Base-by-base conservation (phyloP, 2,888 invertebrate genomes). In the Heliothis peltigera region DNA sequence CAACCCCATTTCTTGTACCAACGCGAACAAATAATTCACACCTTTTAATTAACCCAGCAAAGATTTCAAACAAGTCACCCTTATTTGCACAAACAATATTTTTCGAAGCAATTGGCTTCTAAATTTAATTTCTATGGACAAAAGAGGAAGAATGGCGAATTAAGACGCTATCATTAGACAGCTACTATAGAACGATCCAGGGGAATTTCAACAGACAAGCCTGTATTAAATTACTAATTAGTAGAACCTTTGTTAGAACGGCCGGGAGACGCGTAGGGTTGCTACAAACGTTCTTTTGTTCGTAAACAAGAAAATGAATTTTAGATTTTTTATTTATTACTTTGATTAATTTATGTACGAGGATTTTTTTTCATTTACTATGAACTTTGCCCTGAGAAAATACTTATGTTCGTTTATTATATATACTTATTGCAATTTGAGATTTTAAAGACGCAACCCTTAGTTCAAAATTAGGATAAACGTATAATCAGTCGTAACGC, bases 191-290 rank as follows among this genome's bases (percentile, higher is more conserved):
- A 62, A 56, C 46, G 49, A 66, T 63, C 64, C 56, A 57, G 58
- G 57, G 42, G 44, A 61, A 67, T 71, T 61, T 43, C 17, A 67
- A 67, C 59, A 60, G 65, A 46, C 54, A 64, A 64, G 56, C 49
- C 75, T 71, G 69, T 77, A 69, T 71, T 67, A 69, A 77, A 77
- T 78, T 72, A 75, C 72, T 77, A 70, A 77, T 77, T 77, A 77
- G 58, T 60, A 48, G 32, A 63, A 39, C 61, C 62, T 66, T 69
- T 64, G 66, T 69, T 55, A 61, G 21, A 15, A 49, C 49, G 32
- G 42, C 42, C 18, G 32, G 39, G 28, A 46, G 55, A 15, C 22
- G 19, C 7, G 12, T 42, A 74, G 66, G 76, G 66, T 32, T 67
- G 53, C n/a, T 15, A 12, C 6, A 18, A 22, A 12, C 4, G 4